These are phyloP conservation scores for Callocephalon fimbriatum DNA, from an alignment of 2,113 vertebrate species.

Conservation along the genomic window DNA sequence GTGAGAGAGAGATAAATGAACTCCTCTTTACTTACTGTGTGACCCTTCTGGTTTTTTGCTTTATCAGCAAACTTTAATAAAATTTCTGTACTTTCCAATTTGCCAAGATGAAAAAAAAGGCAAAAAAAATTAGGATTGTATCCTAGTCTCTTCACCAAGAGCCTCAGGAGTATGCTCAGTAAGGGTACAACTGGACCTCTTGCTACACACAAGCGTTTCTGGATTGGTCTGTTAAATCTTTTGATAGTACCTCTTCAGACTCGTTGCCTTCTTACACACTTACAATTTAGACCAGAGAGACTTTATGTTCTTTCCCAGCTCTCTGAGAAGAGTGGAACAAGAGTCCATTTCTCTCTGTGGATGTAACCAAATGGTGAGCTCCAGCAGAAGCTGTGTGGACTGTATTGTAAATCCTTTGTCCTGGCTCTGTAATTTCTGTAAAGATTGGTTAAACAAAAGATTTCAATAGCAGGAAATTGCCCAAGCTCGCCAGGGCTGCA, in stretches of 20 bases:
- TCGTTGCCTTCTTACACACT: neutral
- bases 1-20: neutral
- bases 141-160: neutral
- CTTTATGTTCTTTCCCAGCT: neutral
- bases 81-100: neutral
- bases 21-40: neutral
- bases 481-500: neutral
- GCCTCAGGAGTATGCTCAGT: neutral
- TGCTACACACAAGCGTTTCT: neutral
- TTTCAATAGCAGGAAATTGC: slow-evolving; percentile 69
- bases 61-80: neutral
- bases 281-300: neutral
- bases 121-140: neutral
- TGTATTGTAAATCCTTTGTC: neutral
- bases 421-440: slow-evolving; percentile 17
- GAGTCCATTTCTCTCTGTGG: neutral
- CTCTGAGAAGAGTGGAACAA: neutral
- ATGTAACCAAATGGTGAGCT: neutral
- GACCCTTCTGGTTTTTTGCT: neutral
- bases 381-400: neutral
- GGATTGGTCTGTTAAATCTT: neutral
- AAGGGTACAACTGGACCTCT: neutral
- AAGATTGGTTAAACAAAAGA: slow-evolving; percentile 28
- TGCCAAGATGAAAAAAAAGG: neutral
- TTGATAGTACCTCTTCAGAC: neutral